These are phyloP conservation scores for Reticulitermes speratus DNA, from an alignment of 1,140 invertebrate species.

Conservation along the genomic window DNA sequence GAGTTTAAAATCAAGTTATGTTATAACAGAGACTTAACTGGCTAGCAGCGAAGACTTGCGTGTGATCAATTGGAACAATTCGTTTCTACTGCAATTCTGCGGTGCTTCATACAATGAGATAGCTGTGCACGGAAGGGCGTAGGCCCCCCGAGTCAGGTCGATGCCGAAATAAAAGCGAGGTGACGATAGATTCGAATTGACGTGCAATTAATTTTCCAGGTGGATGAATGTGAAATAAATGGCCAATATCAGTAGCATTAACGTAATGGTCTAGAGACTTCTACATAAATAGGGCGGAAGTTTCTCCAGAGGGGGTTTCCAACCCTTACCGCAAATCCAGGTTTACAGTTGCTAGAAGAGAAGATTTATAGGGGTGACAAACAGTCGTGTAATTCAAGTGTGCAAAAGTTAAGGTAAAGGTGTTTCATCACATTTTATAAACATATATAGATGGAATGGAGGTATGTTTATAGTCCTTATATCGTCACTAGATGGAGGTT, in stretches of 20 bases:
- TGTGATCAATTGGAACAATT: neutral
- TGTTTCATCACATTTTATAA: too few species aligned
- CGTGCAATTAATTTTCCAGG: constrained; percentile 9
- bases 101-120: neutral
- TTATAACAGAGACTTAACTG: neutral
- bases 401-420: too few species aligned
- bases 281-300: neutral
- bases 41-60: neutral
- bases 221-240: constrained; percentile 17
- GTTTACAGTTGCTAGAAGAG: too few species aligned
- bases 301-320: neutral
- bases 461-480: too few species aligned
- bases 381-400: too few species aligned
- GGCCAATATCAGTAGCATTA: neutral
- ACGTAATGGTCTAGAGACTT: neutral
- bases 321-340: neutral
- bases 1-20: too few species aligned
- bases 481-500: too few species aligned
- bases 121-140: neutral
- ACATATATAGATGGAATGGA: too few species aligned
- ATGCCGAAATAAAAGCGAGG: neutral
- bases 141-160: neutral
- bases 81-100: neutral
- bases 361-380: too few species aligned
- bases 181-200: constrained; percentile 16